Evolutionary conservation across 2,113 vertebrate species (phyloP), one percentile per base, ranked within the genome.

Genomic region (Paradoxurus hermaphroditus): DNA sequence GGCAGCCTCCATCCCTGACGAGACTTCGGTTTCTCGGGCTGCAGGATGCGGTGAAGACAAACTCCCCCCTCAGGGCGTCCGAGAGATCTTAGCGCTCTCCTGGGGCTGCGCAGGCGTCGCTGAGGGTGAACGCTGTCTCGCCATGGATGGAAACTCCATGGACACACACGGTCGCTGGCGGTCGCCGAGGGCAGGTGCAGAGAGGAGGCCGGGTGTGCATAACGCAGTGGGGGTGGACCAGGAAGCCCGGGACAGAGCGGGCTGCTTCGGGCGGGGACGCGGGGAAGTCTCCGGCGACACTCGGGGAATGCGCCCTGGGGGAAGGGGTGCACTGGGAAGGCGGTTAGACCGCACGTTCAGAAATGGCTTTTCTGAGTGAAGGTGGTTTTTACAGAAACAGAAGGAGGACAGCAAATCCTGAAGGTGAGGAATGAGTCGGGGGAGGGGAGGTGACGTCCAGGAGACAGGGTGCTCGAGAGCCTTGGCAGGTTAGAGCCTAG

Each of bases 221-320:
- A 23, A 29, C 14, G 14, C 73, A 5, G 73, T 2, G 14, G 27
- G 41, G 73, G 72, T 0, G 13, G 36, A 16, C 5, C 0, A 27
- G n/a, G 15, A 59, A 5, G 19, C 7, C 12, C 1, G 4, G 31
- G 56, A 0, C 10, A 29, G 23, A 0, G 3, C 0, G 1, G 53
- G 19, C 56, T 59, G 12, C n/a, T 34, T 15, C 0, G 2, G 19
- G 68, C 4, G 5, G 13, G 27, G 79, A 46, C 1, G 3, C 3
- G 0, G 39, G 1, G 31, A 8, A 13, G 29, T 29, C n/a, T 34
- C 4, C 7, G 46, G 3, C 8, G 0, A 19, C 1, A 2, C 9
- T 8, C 0, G n/a, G 29, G 63, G 34, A 1, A 41, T 15, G 3
- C 1, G 1, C n/a, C 3, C 7, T 0, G 68, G 72, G 72, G 12